A percentile compares a stretch with the other conserved stretches of the same genome.
Conservation (phyloP, 2,888 invertebrate genomes). For the Petrophora chlorosata region DNA sequence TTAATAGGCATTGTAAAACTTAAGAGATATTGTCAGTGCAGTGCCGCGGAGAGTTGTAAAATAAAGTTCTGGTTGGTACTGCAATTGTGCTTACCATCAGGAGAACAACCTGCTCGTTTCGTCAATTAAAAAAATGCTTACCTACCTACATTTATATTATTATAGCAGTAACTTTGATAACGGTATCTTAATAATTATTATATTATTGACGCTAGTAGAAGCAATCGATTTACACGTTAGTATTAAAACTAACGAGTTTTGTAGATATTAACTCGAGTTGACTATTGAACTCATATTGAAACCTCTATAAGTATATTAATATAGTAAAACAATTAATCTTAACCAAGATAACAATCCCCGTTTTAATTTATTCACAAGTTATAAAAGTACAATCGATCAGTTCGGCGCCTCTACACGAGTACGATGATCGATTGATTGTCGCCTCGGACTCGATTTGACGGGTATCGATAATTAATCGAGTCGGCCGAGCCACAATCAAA, state of each 20-base stretch:
- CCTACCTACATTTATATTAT: too few relatives aligned
- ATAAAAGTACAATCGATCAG: constrained; percentile 72
- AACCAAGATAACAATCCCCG: constrained; percentile 54
- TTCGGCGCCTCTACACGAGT: constrained; percentile 63
- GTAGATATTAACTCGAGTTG: background rate
- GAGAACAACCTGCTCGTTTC: too few relatives aligned
- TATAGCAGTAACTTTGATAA: too few relatives aligned
- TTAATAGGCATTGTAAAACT: too few relatives aligned
- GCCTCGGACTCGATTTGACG: constrained; percentile 58
- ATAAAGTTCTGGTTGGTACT: too few relatives aligned
- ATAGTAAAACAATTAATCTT: constrained; percentile 43
- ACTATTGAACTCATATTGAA: constrained; percentile 5
- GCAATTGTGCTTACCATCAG: too few relatives aligned
- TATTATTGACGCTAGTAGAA: too few relatives aligned
- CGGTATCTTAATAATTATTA: too few relatives aligned
- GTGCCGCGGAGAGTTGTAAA: too few relatives aligned
- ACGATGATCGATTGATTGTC: constrained; percentile 72
- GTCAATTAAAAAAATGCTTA: too few relatives aligned
- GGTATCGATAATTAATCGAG: constrained; percentile 71
- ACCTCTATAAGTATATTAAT: constrained; percentile 17
- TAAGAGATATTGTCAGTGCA: too few relatives aligned
- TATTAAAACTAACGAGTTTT: background rate
- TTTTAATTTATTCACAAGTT: constrained; percentile 72
- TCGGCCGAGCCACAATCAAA: constrained; percentile 42
- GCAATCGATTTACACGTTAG: background rate